Base-by-base conservation (phyloP, 2,888 invertebrate species). In the Chironomus tentans region DNA sequence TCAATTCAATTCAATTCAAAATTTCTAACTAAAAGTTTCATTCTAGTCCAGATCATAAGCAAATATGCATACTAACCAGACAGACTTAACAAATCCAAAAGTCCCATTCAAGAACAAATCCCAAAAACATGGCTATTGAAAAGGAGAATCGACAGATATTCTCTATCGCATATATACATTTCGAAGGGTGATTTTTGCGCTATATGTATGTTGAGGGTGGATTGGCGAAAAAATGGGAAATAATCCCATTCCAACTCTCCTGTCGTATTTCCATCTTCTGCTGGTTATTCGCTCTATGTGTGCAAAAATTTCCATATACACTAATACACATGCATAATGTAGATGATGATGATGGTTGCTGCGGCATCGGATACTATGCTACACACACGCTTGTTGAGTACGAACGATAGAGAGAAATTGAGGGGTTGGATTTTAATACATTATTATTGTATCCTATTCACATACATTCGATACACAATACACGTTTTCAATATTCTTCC, bases 381-480 rank as follows among this genome's bases (percentile, higher is more conserved):
- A 18, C 56, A 56, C 56, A 56, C 15, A 56, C 56, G 18, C 56
- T 18, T 15, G 56, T 18, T 56, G 56, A 18, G 56, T 18, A 56
- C n/a, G 18, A 56, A 18, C 15, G 56, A 15, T 38, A 38, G 7
- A 3, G n/a, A 4, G 28, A 28, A 4, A 28, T 6, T 28, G n/a
- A 7, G 56, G 56, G 56, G 56, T 56, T 56, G 56, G 15, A 56
- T 56, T 56, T 56, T 56, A 15, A 18, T 15, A 56, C 56, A 18
- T 15, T 56, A 18, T 22, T 15, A 21, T n/a, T 56, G 56, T 70
- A 70, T 50, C 13, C 24, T 18, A 56, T 18, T 21, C 21, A 50
- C 7, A 22, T 22, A 48, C 56, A 22, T 50, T 70, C 70, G 70
- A 70, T 70, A 70, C 70, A 70, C 70, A 70, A 70, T 50, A 70